Evolutionary conservation across 2,797 vertebrate genomes (phyloP).

Genomic region (Graptemys geographica): DNA sequence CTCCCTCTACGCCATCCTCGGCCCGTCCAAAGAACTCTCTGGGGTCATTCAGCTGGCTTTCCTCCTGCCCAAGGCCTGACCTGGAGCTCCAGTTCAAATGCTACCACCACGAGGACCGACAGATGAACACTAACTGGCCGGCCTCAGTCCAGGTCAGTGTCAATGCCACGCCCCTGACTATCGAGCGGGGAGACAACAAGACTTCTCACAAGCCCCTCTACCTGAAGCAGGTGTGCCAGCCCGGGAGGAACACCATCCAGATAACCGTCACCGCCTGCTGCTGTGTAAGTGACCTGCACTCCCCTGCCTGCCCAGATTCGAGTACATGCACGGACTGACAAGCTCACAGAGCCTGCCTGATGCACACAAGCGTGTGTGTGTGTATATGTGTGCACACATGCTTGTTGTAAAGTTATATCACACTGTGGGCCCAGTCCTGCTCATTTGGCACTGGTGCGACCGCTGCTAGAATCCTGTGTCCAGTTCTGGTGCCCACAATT

Average conservation of each 20-base stretch:
- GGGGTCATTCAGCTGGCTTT: not conserved
- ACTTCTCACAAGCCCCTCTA: slow-evolving; percentile 96
- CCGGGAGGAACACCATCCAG: slow-evolving; percentile 96
- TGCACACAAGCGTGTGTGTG: not conserved
- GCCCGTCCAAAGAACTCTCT: too few species aligned
- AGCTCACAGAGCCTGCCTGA: not conserved
- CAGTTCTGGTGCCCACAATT: too few species aligned
- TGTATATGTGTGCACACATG: too few species aligned
- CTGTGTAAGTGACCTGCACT: slow-evolving; percentile 86
- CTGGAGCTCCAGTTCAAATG: slow-evolving; percentile 98
- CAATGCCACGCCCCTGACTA: slow-evolving; percentile 91
- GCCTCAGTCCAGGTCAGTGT: slow-evolving; percentile 94
- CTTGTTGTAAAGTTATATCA: not conserved
- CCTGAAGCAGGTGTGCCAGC: slow-evolving; percentile 96
- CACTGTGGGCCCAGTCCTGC: not conserved
- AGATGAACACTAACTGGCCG: slow-evolving; percentile 98
- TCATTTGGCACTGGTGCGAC: not conserved
- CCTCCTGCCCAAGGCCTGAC: slow-evolving; percentile 85
- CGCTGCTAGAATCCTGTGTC: too few species aligned
- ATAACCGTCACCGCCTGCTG: slow-evolving; percentile 98
- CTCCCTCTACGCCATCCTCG: too few species aligned
- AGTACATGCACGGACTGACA: not conserved
- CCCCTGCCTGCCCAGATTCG: not conserved
- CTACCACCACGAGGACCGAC: slow-evolving; percentile 96
- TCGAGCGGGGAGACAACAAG: slow-evolving; percentile 96